phyloP scores from a whole-genome alignment of 1,140 invertebrate genomes.

The Ruditapes philippinarum region DNA sequence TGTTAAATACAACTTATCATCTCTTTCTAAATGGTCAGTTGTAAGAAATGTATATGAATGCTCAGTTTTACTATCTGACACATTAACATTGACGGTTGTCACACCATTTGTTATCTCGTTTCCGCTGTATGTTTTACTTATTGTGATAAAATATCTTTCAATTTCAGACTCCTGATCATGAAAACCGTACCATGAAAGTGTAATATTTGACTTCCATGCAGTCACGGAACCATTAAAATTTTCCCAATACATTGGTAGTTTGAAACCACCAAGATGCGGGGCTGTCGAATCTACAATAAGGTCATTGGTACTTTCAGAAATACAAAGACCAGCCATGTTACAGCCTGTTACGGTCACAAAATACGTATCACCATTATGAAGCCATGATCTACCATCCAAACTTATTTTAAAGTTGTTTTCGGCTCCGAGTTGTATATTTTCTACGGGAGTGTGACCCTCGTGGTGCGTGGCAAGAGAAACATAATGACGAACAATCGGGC shows the following conservation, averaged over 20 bases:
- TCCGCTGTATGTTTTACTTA: conserved; percentile 67
- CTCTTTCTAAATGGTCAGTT: not conserved
- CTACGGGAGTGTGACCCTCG: conserved; percentile 53
- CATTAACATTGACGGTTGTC: not conserved
- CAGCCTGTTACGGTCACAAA: conserved; percentile 69
- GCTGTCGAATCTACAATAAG: conserved; percentile 70
- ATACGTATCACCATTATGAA: conserved; percentile 71
- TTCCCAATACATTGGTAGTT: conserved; percentile 57
- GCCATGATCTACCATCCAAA: conserved; percentile 27
- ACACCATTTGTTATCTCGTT: conserved; percentile 63
- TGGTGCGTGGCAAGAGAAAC: conserved; percentile 63
- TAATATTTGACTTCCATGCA: not conserved
- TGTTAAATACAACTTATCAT: conserved; percentile 34
- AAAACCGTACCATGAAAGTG: conserved; percentile 70
- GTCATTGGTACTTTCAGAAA: conserved; percentile 8
- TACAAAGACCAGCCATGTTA: conserved; percentile 74
- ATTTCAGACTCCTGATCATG: conserved; percentile 72
- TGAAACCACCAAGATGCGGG: conserved; percentile 72
- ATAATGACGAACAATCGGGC: conserved; percentile 67
- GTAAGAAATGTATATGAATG: not conserved
- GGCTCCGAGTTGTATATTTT: conserved; percentile 16
- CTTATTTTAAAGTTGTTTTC: conserved; percentile 26
- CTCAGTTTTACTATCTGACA: not conserved
- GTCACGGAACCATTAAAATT: not conserved
- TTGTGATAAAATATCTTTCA: conserved; percentile 47